These are phyloP conservation scores for Heliopora coerulea DNA, from an alignment of 92 coral and sea anemone genomes.

Conservation along the genomic window DNA sequence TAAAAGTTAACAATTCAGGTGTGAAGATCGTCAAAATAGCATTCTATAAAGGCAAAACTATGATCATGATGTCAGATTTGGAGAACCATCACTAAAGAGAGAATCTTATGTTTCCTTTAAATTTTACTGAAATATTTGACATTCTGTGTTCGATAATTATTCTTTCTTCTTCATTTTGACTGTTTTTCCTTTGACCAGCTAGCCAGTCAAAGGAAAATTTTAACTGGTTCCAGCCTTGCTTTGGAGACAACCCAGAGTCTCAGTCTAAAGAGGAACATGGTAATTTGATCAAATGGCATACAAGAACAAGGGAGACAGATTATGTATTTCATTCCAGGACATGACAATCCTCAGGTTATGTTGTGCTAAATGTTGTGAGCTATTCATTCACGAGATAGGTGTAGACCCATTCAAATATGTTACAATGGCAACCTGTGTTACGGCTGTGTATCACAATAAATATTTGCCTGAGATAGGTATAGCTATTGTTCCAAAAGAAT, in stretches of 20 bases:
- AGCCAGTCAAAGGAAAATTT: no score
- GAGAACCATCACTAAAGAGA: no score
- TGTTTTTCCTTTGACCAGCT: no score
- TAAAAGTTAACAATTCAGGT: no score
- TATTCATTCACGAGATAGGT: neutral
- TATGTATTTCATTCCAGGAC: slow-evolving; percentile 2
- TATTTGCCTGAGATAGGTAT: slow-evolving; percentile 34
- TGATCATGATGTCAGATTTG: no score
- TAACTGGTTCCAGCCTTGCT: no score
- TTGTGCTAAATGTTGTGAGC: neutral
- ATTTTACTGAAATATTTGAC: no score
- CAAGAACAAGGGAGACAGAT: neutral
- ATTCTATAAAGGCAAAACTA: no score
- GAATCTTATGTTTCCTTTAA: no score
- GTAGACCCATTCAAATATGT: neutral
- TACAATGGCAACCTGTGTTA: slow-evolving; percentile 45
- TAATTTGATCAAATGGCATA: neutral
- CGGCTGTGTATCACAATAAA: slow-evolving; percentile 41
- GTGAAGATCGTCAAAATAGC: no score
- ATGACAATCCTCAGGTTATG: neutral
- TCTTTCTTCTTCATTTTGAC: no score
- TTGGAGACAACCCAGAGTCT: neutral
- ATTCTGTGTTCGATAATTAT: no score
- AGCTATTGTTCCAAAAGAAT: slow-evolving; percentile 35
- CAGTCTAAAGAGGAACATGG: neutral